Conservation (phyloP, 2,797 vertebrate genomes). For the Florisuga fusca region DNA sequence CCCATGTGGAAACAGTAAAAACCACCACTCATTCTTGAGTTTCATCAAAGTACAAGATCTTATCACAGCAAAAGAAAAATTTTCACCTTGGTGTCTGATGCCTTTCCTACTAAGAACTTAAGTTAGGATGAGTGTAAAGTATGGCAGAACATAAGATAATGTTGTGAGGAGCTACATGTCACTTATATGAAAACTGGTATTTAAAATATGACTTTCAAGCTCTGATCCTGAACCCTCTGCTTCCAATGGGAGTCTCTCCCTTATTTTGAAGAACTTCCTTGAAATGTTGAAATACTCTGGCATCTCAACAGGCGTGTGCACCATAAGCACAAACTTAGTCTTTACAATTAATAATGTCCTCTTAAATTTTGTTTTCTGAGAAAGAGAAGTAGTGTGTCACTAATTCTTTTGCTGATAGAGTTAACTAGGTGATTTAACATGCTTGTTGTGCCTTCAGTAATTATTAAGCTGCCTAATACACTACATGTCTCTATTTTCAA, state of each 20-base stretch:
- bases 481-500: constrained; percentile 66
- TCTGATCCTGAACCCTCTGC: not conserved
- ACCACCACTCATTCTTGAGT: not conserved
- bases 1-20: not conserved
- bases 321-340: not conserved
- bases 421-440: constrained; percentile 35
- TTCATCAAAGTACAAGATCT: not conserved
- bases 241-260: not conserved
- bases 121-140: not conserved
- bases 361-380: not conserved
- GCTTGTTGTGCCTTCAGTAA: not conserved
- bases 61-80: not conserved
- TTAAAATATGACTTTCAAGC: not conserved
- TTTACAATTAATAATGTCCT: not conserved
- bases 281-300: not conserved
- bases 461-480: constrained; percentile 46
- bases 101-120: not conserved
- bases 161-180: not conserved
- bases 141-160: not conserved
- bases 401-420: constrained; percentile 1
- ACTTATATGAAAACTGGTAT: not conserved
- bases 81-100: not conserved
- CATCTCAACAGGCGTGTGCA: not conserved
- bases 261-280: not conserved
- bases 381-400: not conserved